Conservation (phyloP, 2,113 vertebrate species). For the Salvelinus sp. region DNA sequence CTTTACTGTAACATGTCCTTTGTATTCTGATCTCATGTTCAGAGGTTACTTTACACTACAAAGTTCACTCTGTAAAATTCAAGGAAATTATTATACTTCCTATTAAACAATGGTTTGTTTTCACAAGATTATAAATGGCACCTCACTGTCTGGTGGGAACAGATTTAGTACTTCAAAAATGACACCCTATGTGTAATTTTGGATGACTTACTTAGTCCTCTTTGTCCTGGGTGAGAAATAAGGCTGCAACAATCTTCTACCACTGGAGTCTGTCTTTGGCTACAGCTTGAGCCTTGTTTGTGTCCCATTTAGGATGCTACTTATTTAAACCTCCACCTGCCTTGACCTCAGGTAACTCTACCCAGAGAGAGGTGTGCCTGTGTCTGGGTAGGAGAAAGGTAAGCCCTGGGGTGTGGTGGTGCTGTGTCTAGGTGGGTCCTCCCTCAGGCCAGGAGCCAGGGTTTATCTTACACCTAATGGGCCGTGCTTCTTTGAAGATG, state of each 20-base stretch:
- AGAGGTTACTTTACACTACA: not conserved
- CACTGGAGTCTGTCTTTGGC: too few relatives aligned
- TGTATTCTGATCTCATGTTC: conserved; percentile 11
- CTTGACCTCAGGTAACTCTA: conserved; percentile 26
- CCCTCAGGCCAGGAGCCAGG: conserved; percentile 37
- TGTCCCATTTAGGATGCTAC: conserved; percentile 7
- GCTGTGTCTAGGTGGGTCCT: conserved; percentile 26
- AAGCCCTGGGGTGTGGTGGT: too few relatives aligned
- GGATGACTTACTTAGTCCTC: too few relatives aligned
- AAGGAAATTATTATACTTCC: not conserved
- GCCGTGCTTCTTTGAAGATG: conserved; percentile 61
- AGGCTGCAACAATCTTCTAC: too few relatives aligned
- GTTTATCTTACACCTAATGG: conserved; percentile 70
- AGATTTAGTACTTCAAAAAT: not conserved
- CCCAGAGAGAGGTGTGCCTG: too few relatives aligned
- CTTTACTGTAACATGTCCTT: conserved; percentile 3
- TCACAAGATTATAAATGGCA: conserved; percentile 9
- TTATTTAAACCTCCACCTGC: conserved; percentile 19
- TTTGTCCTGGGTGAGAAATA: too few relatives aligned
- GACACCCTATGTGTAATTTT: too few relatives aligned
- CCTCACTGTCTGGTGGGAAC: not conserved
- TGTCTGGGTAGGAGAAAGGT: too few relatives aligned
- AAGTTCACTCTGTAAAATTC: not conserved
- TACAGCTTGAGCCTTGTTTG: not conserved
- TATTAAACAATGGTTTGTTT: not conserved